A percentile compares a stretch with the other conserved stretches of the same genome.
Evolutionary conservation across 2,113 vertebrate species (phyloP).

Genomic region (Aleadryas rufinucha): DNA sequence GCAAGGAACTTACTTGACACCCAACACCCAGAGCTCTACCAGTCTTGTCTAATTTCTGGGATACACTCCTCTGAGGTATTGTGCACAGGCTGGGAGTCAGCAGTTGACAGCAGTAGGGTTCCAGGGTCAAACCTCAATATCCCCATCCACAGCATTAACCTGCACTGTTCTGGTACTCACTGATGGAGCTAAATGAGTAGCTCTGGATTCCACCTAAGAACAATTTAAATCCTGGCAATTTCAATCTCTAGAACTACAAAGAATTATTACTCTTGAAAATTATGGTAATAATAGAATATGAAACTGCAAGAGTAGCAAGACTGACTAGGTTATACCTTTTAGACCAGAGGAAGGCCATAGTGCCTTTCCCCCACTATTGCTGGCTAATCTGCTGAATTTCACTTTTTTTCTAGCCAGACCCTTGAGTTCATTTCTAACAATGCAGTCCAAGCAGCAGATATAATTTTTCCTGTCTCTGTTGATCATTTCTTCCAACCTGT

Average conservation of each 20-base stretch:
- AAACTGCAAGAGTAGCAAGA: not conserved
- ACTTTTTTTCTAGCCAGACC: not conserved
- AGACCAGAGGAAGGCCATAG: not conserved
- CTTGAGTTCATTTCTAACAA: not conserved
- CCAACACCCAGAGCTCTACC: not conserved
- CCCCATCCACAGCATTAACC: not conserved
- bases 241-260: not conserved
- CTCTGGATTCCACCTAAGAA: not conserved
- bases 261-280: not conserved
- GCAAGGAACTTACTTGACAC: not conserved
- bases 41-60: not conserved
- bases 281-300: not conserved
- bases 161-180: not conserved
- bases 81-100: not conserved
- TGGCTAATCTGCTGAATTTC: not conserved
- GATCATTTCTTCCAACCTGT: not conserved
- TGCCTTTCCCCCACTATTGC: not conserved
- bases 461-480: not conserved
- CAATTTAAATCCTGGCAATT: not conserved
- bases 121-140: not conserved
- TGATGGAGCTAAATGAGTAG: not conserved
- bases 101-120: not conserved
- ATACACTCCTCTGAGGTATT: not conserved
- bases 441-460: not conserved
- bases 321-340: not conserved